Evolutionary conservation across 1,140 invertebrate genomes (phyloP).

Genomic region (Ladona fulva): DNA sequence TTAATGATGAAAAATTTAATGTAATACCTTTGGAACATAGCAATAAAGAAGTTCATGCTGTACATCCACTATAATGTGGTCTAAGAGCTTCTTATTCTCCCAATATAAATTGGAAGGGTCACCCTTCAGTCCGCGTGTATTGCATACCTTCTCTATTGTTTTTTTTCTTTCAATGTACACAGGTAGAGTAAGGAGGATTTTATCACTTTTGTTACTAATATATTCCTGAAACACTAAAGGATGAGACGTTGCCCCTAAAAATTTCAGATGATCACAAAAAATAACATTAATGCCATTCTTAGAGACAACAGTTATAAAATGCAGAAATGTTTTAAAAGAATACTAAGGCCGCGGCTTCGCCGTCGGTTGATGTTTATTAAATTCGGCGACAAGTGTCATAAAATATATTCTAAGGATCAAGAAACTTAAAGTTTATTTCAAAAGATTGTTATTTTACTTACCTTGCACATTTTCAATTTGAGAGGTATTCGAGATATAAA

Average conservation of each 20-base stretch:
- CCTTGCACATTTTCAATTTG: not conserved
- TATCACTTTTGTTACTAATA: not conserved
- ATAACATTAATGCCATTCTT: not conserved
- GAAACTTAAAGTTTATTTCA: not conserved
- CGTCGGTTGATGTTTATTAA: no score
- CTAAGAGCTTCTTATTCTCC: slow-evolving; percentile 30
- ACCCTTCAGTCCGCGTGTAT: not conserved
- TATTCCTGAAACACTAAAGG: not conserved
- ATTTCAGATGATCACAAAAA: not conserved
- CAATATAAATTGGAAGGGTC: not conserved
- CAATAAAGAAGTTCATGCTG: slow-evolving; percentile 77
- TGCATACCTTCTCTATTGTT: not conserved
- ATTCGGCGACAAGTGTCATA: not conserved
- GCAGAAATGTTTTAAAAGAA: not conserved
- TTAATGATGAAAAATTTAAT: not conserved
- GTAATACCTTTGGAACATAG: slow-evolving; percentile 77
- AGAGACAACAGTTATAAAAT: no score
- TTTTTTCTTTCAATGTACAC: not conserved
- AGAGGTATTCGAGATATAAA: not conserved
- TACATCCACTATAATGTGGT: slow-evolving; percentile 71
- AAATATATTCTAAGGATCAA: not conserved
- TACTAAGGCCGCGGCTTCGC: no score
- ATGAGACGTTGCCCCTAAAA: not conserved
- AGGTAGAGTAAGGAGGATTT: not conserved
- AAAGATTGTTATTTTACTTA: not conserved